Base-by-base conservation (phyloP, 2,113 vertebrate species). In the Calyptomena viridis region DNA sequence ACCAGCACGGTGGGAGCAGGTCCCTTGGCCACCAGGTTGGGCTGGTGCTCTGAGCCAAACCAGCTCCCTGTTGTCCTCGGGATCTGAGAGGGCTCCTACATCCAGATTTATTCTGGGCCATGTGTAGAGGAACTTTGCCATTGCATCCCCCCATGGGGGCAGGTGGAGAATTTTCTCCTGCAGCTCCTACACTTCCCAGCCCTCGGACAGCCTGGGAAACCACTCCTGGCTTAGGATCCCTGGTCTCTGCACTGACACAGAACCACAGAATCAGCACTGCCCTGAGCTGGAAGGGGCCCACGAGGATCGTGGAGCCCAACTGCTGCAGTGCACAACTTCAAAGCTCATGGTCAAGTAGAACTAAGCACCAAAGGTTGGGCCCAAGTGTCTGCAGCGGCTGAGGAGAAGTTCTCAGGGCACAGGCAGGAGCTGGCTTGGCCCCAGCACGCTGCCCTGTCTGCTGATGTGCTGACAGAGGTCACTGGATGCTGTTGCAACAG, bases 41-140 rank as follows among this genome's bases (percentile, higher is more conserved):
- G 19, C n/a, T 6, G 53, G 15, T 22, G 28, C 77, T 33, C 35
- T 10, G 35, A 76, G 49, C 27, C 47, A 79, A 37, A 49, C 59
- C 1, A 0, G 13, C 71, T 58, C 37, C 31, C 15, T 20, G 21
- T 5, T 62, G 25, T 2, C 53, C 40, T 2, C 0, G 0, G 40
- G 30, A 2, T 33, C 23, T 33, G 31, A 25, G 28, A 42, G 20
- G 3, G 23, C 33, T 67, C 37, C 31, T 5, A 0, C 8, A 37
- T 46, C 76, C 67, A 33, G n/a, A 2, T 20, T 83, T n/a, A 15
- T 35, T 13, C 21, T 35, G 71, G 35, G 19, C 7, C 9, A 0
- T 0, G 7, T 14, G 3, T 3, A 27, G 16, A 67, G 42, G 30
- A 64, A 4, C 12, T 5, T 1, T 15, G 17, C 46, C 28, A 2